A percentile compares a stretch with the other conserved stretches of the same genome.
These are phyloP conservation scores for Papilio dardanus DNA, from an alignment of 1,140 invertebrate species.

Conservation along the genomic window DNA sequence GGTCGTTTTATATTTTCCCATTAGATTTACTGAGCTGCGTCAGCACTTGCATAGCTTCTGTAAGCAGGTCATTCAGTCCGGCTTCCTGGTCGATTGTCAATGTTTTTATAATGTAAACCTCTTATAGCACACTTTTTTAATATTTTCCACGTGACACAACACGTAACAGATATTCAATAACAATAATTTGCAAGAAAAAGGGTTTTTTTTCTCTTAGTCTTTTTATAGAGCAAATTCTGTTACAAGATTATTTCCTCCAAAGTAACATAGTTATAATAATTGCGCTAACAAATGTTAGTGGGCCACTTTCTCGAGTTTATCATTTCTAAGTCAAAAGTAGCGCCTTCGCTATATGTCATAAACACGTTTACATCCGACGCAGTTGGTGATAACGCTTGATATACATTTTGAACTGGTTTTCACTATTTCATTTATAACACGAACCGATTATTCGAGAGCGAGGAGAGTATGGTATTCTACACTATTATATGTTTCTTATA, in stretches of 20 bases:
- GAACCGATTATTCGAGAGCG: not conserved
- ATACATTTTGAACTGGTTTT: not conserved
- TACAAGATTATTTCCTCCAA: not conserved
- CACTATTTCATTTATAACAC: not conserved
- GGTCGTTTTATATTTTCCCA: no score
- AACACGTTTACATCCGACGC: not conserved
- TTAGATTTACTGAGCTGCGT: not conserved
- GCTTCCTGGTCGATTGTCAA: constrained; percentile 1
- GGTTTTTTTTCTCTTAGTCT: not conserved
- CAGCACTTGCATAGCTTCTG: constrained; percentile 3
- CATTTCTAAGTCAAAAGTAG: not conserved
- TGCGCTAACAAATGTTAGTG: constrained; percentile 21
- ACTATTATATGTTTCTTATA: no score
- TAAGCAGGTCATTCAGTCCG: not conserved
- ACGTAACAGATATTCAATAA: not conserved
- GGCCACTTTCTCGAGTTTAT: not conserved
- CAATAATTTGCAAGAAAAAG: not conserved
- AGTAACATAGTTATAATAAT: not conserved
- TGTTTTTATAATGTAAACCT: not conserved
- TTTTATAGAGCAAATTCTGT: not conserved
- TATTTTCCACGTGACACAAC: constrained; percentile 1
- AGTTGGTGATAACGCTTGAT: not conserved
- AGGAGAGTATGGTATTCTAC: not conserved
- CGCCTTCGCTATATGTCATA: not conserved
- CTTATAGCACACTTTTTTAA: not conserved